Evolutionary conservation across 2,113 vertebrate species (phyloP).

Genomic region (Entelurus aequoreus): DNA sequence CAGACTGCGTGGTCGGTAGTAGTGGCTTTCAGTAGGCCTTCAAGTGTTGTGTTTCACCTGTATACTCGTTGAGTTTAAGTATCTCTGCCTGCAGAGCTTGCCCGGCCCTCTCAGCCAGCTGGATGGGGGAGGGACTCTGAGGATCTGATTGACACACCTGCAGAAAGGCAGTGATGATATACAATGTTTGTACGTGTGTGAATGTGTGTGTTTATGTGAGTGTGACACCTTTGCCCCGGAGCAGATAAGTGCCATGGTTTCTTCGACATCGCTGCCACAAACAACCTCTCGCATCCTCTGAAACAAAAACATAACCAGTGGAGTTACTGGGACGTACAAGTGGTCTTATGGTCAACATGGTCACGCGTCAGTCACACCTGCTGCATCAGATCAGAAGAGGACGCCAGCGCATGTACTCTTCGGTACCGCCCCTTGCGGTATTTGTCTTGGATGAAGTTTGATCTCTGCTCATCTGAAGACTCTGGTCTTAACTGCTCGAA

Average conservation of each 20-base stretch:
- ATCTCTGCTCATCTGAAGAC: conserved; percentile 46
- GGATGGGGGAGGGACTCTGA: conserved; percentile 51
- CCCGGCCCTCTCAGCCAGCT: conserved; percentile 64
- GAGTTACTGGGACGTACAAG: background rate
- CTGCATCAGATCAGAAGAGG: conserved; percentile 54
- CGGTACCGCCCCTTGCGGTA: conserved; percentile 70
- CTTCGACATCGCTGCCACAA: conserved; percentile 52
- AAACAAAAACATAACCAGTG: conserved; percentile 19
- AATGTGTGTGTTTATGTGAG: background rate
- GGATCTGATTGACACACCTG: conserved; percentile 55
- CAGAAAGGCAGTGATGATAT: conserved; percentile 8
- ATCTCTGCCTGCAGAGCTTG: conserved; percentile 68
- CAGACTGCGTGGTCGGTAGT: too few species aligned
- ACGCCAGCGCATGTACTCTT: conserved; percentile 57
- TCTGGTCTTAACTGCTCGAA: conserved; percentile 61
- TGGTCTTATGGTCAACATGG: background rate
- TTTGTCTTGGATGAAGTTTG: conserved; percentile 67
- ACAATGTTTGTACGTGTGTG: background rate
- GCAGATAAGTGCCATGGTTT: conserved; percentile 70
- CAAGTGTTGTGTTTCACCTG: conserved; percentile 50
- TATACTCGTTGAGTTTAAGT: conserved; percentile 68
- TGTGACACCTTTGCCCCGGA: conserved; percentile 66
- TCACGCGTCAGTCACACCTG: conserved; percentile 49
- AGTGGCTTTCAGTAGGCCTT: too few species aligned
- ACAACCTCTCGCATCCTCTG: conserved; percentile 70